A percentile compares a stretch with the other conserved stretches of the same genome.
These are phyloP conservation scores for Hoplias malabaricus DNA, from an alignment of 2,113 vertebrate species.

Conservation along the genomic window DNA sequence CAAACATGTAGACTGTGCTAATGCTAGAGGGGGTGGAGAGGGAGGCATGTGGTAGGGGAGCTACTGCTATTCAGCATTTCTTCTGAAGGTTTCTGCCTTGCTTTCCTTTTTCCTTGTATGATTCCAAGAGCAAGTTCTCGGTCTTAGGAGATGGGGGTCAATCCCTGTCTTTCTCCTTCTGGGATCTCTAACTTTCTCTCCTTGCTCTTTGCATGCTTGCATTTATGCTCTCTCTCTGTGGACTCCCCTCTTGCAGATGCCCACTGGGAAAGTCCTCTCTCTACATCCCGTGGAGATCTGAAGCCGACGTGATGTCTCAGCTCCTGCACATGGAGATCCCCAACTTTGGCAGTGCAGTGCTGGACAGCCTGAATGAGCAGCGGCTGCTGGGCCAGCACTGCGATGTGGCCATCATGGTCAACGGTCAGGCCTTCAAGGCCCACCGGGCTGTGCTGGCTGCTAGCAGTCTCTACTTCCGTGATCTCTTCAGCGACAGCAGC, in stretches of 20 bases:
- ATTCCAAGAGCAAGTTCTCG: conserved; percentile 27
- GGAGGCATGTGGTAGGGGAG: conserved; percentile 41
- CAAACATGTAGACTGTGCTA: conserved; percentile 48
- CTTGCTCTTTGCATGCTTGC: not conserved
- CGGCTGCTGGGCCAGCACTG: conserved; percentile 93
- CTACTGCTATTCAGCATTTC: conserved; percentile 53
- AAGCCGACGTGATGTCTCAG: conserved; percentile 78
- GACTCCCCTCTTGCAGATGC: conserved; percentile 71
- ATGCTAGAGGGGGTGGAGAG: conserved; percentile 31
- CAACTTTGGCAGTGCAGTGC: conserved; percentile 92
- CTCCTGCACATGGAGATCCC: conserved; percentile 94
- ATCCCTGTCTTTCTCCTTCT: conserved; percentile 21
- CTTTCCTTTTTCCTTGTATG: conserved; percentile 26
- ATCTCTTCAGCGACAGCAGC: conserved; percentile 89
- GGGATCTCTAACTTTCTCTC: not conserved
- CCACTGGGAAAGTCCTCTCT: conserved; percentile 58
- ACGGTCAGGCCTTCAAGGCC: conserved; percentile 94
- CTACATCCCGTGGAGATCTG: conserved; percentile 44
- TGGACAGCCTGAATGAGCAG: conserved; percentile 94
- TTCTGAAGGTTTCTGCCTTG: conserved; percentile 42
- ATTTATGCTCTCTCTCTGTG: conserved; percentile 8
- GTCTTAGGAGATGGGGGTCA: conserved; percentile 20
- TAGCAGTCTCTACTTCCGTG: conserved; percentile 94
- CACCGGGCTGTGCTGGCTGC: conserved; percentile 91
- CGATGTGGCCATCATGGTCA: conserved; percentile 95